phyloP scores from a whole-genome alignment of 2,797 vertebrate genomes.

The Pelochelys cantorii region DNA sequence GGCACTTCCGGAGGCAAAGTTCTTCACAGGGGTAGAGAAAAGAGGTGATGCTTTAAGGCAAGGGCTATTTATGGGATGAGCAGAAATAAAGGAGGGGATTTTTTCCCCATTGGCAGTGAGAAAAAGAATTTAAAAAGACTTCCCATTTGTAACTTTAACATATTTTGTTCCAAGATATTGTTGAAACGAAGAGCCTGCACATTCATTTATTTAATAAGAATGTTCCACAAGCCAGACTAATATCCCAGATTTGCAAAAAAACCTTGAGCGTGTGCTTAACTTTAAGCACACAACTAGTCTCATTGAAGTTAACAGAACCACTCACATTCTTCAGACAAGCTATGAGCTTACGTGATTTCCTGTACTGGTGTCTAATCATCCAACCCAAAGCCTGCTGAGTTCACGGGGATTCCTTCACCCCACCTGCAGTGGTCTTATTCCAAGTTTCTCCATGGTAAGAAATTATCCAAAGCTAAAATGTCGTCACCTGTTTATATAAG shows the following conservation, averaged over 20 bases:
- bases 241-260: background rate
- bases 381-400: background rate
- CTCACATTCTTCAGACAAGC: too few species aligned
- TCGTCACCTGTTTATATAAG: too few species aligned
- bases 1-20: background rate
- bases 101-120: background rate
- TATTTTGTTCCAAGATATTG: background rate
- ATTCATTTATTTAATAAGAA: background rate
- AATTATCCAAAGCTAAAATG: too few species aligned
- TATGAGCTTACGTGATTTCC: background rate
- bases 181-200: background rate
- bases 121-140: background rate
- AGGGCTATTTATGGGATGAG: background rate
- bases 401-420: accelerated
- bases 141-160: background rate
- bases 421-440: background rate
- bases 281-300: too few species aligned
- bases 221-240: background rate
- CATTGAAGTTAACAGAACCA: too few species aligned
- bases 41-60: background rate
- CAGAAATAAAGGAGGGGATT: background rate
- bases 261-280: background rate
- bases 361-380: background rate
- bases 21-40: background rate
- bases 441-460: background rate